Base-by-base conservation (phyloP, 2,113 vertebrate genomes). In the Scytalopus superciliaris region DNA sequence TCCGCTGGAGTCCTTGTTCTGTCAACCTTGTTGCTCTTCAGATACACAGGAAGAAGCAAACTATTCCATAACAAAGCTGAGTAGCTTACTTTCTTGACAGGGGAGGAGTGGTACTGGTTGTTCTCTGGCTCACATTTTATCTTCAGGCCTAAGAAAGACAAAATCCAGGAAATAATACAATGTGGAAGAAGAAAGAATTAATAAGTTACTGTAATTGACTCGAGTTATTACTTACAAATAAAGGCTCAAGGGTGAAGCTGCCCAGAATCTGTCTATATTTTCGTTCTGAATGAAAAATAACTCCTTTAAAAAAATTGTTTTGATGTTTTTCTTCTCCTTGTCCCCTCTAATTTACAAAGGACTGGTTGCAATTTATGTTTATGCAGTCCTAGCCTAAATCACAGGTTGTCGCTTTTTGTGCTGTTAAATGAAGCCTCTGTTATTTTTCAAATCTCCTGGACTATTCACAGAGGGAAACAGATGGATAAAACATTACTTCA, bases 1-100 rank as follows among this genome's bases (percentile, higher is more conserved):
- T 93, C 63, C 1, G 12, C 76, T 92, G 83, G 70, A 93, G 55
- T 37, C 44, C 91, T 90, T 90, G 39, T 84, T 89, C 93, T 93
- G 81, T 76, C 87, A 94, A 31, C 39, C 62, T 60, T 66, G 52
- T 75, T 90, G 74, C 40, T 89, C 69, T 90, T 89, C 57, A 28
- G 73, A 78, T 72, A 62, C 69, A 52, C 17, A 64, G 73, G 55
- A 77, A 67, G 79, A 77, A 69, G 56, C 3, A 88, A 87, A 83
- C 63, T 25, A 12, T 74, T 88, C 90, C 40, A 15, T 47, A 80
- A 50, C 52, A 45, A 77, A 66, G 25, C 22, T 19, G 17, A 87
- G 56, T 21, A 85, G 42, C 35, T 72, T 60, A 33, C 73, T 93
- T 89, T 72, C 52, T 68, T 83, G n/a, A 63, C 5, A 88, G 60